Base-by-base conservation (phyloP, 2,113 vertebrate genomes). In the Syrmaticus mikado region DNA sequence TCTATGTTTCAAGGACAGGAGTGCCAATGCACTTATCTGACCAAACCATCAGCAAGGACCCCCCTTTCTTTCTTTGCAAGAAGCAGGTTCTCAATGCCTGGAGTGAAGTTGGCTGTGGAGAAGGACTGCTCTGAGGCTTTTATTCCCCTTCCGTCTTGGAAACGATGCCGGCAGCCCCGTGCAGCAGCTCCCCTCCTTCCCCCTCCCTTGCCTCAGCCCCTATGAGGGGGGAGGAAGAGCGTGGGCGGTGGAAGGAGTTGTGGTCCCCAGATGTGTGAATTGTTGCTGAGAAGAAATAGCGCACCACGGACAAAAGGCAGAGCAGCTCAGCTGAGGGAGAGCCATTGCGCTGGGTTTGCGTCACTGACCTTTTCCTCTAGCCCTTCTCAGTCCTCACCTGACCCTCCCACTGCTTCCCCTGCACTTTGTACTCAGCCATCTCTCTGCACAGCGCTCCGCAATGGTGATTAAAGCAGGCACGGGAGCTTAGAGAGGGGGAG, bases 241-340 rank as follows among this genome's bases (percentile, higher is more conserved):
- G 79, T 95, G 81, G 93, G 96, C 1, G 58, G 92, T 96, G 83
- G 94, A 95, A 95, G 94, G 91, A 89, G 68, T 9, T 97, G 97
- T 96, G 96, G 94, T 93, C 92, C 85, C 70, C 95, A 95, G 94
- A 95, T 91, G 95, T 97, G 96, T 80, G 95, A 97, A 91, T 36
- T 34, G 72, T 13, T 65, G 93, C 65, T 1, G 34, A 75, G 57
- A 9, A 90, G 74, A 90, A 93, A 86, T 11, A 89, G 84, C 6
- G 0, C 41, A 36, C 25, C 57, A 13, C 66, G 84, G 94, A 82
- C 92, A 90, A 80, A 74, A 28, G 81, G 58, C 86, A n/a, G 58
- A 76, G 85, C 76, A 15, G 86, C 60, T 82, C 75, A 84, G 65
- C 48, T 6, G 65, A 89, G 53, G 32, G 64, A 50, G 74, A 94